Percentiles rank a stretch among this genome's conserved stretches.
These are phyloP conservation scores for Chrysaora quinquecirrha DNA, from an alignment of 30 jellyfish, hydroid and myxozoan species.

Conservation along the genomic window DNA sequence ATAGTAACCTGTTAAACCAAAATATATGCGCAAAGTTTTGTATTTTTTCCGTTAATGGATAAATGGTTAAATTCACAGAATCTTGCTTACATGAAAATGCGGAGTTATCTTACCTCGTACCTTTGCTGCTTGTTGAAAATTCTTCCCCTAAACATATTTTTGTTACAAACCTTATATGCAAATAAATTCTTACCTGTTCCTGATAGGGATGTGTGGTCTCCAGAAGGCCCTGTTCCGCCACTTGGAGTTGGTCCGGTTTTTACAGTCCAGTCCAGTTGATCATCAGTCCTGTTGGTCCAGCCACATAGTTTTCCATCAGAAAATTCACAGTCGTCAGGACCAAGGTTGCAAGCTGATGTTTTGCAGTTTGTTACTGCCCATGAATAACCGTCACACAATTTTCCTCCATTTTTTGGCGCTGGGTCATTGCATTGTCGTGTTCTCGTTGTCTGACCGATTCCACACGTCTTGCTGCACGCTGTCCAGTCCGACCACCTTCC, in stretches of 20 bases:
- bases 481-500: constrained; percentile 90
- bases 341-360: constrained; percentile 32
- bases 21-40: too few relatives aligned
- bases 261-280: constrained; percentile 12
- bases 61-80: too few relatives aligned
- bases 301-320: constrained; percentile 12
- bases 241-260: constrained; percentile 24
- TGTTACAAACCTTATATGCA: too few relatives aligned
- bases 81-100: too few relatives aligned
- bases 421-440: constrained; percentile 89
- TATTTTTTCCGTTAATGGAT: too few relatives aligned
- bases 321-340: constrained; percentile 42
- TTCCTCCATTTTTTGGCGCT: constrained; percentile 83
- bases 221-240: constrained; percentile 30
- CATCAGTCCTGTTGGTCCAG: constrained; percentile 14
- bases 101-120: too few relatives aligned
- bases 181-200: constrained; percentile 56
- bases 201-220: constrained; percentile 44
- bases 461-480: constrained; percentile 78
- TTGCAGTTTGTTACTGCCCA: constrained; percentile 24
- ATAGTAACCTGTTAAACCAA: constrained; percentile 31
- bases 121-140: too few relatives aligned
- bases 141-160: too few relatives aligned
- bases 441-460: constrained; percentile 59
- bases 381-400: constrained; percentile 58